A percentile compares a stretch with the other conserved stretches of the same genome.
Evolutionary conservation across 2,113 vertebrate species (phyloP).

Genomic region (Nesoenas mayeri): DNA sequence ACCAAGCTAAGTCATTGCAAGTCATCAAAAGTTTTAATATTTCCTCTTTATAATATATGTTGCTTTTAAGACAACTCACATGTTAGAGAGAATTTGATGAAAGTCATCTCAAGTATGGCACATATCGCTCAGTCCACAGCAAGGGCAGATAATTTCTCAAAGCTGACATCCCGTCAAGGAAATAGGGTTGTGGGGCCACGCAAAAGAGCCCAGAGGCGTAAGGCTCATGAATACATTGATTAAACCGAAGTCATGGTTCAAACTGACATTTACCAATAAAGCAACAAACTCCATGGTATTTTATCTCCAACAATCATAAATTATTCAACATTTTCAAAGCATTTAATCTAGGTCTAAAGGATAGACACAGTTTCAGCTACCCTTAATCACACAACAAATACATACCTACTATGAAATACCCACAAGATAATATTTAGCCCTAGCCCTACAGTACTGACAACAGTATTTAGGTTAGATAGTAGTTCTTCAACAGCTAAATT

Average conservation of each 20-base stretch:
- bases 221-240: not conserved
- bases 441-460: not conserved
- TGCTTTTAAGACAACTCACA: not conserved
- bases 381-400: not conserved
- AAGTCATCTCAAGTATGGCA: not conserved
- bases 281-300: not conserved
- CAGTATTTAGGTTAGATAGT: not conserved
- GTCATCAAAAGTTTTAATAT: not conserved
- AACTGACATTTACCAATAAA: not conserved
- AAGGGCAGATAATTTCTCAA: not conserved
- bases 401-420: not conserved
- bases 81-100: not conserved
- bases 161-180: not conserved
- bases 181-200: accelerated
- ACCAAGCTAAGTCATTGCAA: not conserved
- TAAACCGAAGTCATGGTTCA: not conserved
- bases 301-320: not conserved
- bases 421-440: not conserved
- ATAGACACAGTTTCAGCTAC: not conserved
- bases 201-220: not conserved
- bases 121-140: not conserved
- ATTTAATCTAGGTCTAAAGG: not conserved
- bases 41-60: not conserved
- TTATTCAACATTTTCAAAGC: not conserved
- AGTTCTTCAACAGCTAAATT: not conserved